Conservation (phyloP, 1,140 invertebrate species). For the Eueides isabella region DNA sequence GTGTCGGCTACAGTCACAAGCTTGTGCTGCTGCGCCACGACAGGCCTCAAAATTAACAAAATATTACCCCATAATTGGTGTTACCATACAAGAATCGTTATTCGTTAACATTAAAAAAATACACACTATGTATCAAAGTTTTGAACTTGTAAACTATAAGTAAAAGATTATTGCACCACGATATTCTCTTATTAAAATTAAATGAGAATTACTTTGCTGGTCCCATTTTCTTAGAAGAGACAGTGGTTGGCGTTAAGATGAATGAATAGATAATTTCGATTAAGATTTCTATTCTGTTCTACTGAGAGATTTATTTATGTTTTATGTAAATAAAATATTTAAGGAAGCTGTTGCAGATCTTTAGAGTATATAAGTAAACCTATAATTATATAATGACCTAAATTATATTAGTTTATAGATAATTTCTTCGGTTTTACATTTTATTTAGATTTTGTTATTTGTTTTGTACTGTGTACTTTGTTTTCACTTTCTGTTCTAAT, state of each 20-base stretch:
- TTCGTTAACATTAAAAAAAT: too few relatives aligned
- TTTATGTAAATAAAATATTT: slow-evolving; percentile 2
- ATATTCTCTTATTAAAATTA: neutral
- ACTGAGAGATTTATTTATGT: neutral
- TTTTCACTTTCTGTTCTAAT: too few relatives aligned
- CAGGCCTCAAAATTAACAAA: too few relatives aligned
- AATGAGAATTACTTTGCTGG: neutral
- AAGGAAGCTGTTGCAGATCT: neutral
- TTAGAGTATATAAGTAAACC: neutral
- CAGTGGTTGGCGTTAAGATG: slow-evolving; percentile 3
- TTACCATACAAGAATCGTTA: too few relatives aligned
- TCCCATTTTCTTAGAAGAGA: neutral
- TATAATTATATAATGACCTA: neutral
- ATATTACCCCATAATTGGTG: too few relatives aligned
- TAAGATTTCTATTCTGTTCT: slow-evolving; percentile 8
- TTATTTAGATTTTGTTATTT: too few relatives aligned
- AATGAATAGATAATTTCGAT: slow-evolving; percentile 10
- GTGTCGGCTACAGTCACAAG: too few relatives aligned
- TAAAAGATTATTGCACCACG: neutral
- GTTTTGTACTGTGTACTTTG: too few relatives aligned
- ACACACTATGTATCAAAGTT: neutral
- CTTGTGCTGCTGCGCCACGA: too few relatives aligned
- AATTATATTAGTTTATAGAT: neutral
- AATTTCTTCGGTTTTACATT: too few relatives aligned
- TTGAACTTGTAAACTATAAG: neutral